Base-by-base conservation (phyloP, 2,113 vertebrate genomes). In the Spea bombifrons region DNA sequence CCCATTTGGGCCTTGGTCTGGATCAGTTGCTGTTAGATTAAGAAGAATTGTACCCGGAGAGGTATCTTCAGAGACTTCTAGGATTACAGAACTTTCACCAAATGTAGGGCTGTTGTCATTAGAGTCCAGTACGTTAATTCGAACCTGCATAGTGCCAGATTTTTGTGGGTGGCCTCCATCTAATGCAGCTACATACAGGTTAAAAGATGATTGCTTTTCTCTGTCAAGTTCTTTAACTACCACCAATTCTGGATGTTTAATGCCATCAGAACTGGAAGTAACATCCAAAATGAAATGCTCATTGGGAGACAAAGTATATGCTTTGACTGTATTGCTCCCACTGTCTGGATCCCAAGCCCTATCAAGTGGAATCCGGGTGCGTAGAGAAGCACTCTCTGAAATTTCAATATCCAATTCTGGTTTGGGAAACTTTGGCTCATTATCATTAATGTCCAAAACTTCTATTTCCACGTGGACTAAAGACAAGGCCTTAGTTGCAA, bases 51-150 rank as follows among this genome's bases (percentile, higher is more conserved):
- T 94, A 17, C 95, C 95, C 0, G 86, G 88, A n/a, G 83, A 82
- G 5, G 94, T 88, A 3, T 97, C 92, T 86, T 99, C 97, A 43
- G 57, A 13, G 5, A 98, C 90, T 77, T 94, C 93, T 4, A 96
- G 87, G 0, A 75, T 88, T 69, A 94, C 82, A 0, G 87, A 90
- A 80, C 86, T 93, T 73, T 95, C 90, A 53, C 93, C 92, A 85
- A 97, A 97, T 3, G 88, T n/a, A 0, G 95, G 96, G 73, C 94
- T 97, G 76, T 98, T 98, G 76, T 98, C 97, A 0, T 98, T 98
- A 47, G 96, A 97, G 84, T 99, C 96, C 0, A 96, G 86, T 47
- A 98, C 91, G 0, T 87, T 94, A 68, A 99, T 90, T 73, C 85
- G 91, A 17, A 99, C 86, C 76, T 93, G 83, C 44, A 92, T 91